Percentiles rank a stretch among this genome's conserved stretches.
phyloP scores from a whole-genome alignment of 64 coral and sea anemone genomes.

The Trachythela sp. region DNA sequence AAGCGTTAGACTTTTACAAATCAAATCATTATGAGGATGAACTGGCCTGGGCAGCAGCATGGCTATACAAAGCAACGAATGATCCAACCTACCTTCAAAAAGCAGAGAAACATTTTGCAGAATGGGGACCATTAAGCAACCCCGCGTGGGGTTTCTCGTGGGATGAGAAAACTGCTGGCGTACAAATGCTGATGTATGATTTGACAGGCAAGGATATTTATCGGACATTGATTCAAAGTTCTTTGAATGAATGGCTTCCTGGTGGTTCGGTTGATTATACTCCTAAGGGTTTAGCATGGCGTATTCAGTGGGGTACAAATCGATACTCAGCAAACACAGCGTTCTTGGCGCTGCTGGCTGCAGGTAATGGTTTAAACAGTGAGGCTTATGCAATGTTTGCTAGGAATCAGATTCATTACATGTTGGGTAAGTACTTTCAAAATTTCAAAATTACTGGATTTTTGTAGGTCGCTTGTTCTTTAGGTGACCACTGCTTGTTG shows the following conservation, averaged over 20 bases:
- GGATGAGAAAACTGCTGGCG: constrained; percentile 89
- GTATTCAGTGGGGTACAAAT: constrained; percentile 69
- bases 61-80: not conserved
- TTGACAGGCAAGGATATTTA: constrained; percentile 60
- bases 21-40: constrained; percentile 10
- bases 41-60: not conserved
- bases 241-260: constrained; percentile 67
- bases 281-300: constrained; percentile 84
- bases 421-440: constrained; percentile 52
- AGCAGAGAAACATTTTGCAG: constrained; percentile 58
- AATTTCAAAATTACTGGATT: too few species aligned
- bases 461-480: too few species aligned
- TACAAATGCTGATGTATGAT: constrained; percentile 58
- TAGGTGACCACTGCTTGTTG: too few species aligned
- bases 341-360: constrained; percentile 77
- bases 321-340: constrained; percentile 82
- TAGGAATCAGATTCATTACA: constrained; percentile 81
- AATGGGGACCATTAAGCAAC: constrained; percentile 40
- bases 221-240: constrained; percentile 31
- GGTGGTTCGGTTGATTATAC: constrained; percentile 62
- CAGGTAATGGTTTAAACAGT: constrained; percentile 52
- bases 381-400: constrained; percentile 52
- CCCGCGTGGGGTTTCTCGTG: constrained; percentile 78
- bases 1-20: constrained; percentile 37
- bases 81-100: constrained; percentile 36